Evolutionary conservation across 2,888 invertebrate genomes (phyloP), one percentile per base, ranked within the genome.

Genomic region (Tinea pellionella): DNA sequence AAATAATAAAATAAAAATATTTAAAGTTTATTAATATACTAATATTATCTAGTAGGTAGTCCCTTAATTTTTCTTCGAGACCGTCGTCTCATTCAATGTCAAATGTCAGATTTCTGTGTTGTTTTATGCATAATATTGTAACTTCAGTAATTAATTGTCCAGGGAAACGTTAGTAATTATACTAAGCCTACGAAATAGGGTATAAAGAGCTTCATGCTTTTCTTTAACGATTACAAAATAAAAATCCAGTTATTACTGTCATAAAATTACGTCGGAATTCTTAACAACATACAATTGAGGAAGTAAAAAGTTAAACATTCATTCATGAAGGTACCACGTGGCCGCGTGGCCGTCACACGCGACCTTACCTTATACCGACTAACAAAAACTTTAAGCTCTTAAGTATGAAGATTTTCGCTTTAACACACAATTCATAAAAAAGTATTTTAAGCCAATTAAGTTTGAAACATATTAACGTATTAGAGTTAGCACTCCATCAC

Each of bases 261-360:
- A 53, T 24, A 53, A 53, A 53, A 53, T 53, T 53, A 53, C 11
- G 18, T 24, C 24, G 24, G n/a, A 12, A 24, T 18, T 53, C 24
- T 53, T 19, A 24, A 18, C 19, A 57, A 57, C 16, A 32, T 24
- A 8, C 19, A 24, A 18, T n/a, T 15, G 32, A 6, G 13, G 32
- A 57, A 15, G 30, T 32, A 57, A 57, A 57, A 57, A 57, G 57
- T 57, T 57, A 16, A 32, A 15, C 30, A 15, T 57, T 57, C 57
- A 32, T 57, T 32, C 32, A 57, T 32, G 57, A 32, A 13, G 6
- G 55, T 24, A 15, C 32, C 57, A 57, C 57, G 57, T 57, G 57
- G 15, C 32, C 57, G 55, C 55, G 19, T 4, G 32, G 32, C 29
- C 32, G 19, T 7, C 57, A 29, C 57, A 57, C 57, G 57, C 57